Percentiles rank a stretch among this genome's conserved stretches.
These are phyloP conservation scores for Pristionchus pacificus DNA, from an alignment of 1,140 invertebrate genomes.

Conservation along the genomic window DNA sequence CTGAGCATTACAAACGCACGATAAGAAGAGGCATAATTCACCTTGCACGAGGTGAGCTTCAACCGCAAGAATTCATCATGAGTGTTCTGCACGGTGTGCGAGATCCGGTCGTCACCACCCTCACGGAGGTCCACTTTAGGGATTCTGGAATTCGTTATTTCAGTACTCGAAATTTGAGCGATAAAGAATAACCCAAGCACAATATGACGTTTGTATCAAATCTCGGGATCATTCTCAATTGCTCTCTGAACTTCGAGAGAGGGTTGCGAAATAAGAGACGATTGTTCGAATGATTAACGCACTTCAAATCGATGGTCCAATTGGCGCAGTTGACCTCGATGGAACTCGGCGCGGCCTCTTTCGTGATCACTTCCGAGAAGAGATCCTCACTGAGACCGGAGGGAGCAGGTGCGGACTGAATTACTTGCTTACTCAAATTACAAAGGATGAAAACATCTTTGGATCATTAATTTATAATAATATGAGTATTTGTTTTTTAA, in stretches of 20 bases:
- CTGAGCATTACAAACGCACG: no score
- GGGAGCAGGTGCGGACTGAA: background rate
- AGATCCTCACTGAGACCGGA: slow-evolving; percentile 23
- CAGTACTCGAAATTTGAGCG: background rate
- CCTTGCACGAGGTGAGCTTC: background rate
- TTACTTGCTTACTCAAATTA: background rate
- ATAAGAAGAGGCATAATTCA: background rate
- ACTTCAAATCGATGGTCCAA: slow-evolving; percentile 9
- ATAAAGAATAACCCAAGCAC: background rate
- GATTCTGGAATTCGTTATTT: no score
- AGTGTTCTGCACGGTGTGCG: background rate
- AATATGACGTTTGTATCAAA: background rate
- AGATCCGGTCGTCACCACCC: background rate
- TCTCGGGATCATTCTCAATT: no score
- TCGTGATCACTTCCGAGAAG: slow-evolving; percentile 2
- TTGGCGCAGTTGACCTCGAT: slow-evolving; percentile 9
- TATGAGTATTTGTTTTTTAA: background rate
- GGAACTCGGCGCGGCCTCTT: slow-evolving; percentile 1
- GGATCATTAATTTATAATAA: background rate
- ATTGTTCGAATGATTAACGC: background rate
- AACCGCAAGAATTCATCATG: background rate
- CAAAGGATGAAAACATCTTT: no score
- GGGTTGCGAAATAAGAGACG: no score
- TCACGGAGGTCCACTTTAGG: background rate
- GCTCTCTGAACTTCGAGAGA: no score